These are phyloP conservation scores for Sisyra terminalis DNA, from an alignment of 2,888 invertebrate species.

Conservation along the genomic window DNA sequence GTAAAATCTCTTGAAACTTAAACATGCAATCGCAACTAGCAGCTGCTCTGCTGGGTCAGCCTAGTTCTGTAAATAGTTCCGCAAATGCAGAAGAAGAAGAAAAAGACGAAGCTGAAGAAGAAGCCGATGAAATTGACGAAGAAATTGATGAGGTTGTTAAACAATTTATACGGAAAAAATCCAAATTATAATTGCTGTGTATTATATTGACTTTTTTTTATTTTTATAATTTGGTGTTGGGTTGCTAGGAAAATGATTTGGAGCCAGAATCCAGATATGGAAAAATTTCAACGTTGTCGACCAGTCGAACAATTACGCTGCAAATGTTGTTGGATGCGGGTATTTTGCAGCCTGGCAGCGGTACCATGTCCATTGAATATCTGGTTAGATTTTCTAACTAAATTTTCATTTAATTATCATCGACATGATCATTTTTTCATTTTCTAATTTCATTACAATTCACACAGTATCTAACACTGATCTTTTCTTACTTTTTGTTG, in stretches of 20 bases:
- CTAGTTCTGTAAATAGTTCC: slow-evolving; percentile 21
- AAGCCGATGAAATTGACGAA: slow-evolving; percentile 34
- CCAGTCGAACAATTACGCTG: slow-evolving; percentile 58
- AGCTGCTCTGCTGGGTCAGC: slow-evolving; percentile 27
- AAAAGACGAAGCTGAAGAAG: slow-evolving; percentile 33
- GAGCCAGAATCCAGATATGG: slow-evolving; percentile 4
- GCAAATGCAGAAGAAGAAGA: slow-evolving; percentile 21
- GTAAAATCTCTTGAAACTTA: background rate
- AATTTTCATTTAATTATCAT: slow-evolving; percentile 5
- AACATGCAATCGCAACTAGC: slow-evolving; percentile 27
- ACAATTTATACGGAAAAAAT: slow-evolving; percentile 12
- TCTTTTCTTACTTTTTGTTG: background rate
- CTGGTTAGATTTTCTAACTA: slow-evolving; percentile 36
- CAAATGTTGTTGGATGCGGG: slow-evolving; percentile 75
- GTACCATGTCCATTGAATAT: slow-evolving; percentile 79
- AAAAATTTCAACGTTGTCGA: slow-evolving; percentile 15
- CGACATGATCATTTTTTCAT: background rate
- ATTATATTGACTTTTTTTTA: background rate
- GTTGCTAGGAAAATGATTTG: slow-evolving; percentile 7
- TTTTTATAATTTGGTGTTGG: slow-evolving; percentile 14
- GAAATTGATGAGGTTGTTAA: slow-evolving; percentile 36
- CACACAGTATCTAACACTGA: background rate
- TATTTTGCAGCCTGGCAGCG: slow-evolving; percentile 67
- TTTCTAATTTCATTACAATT: slow-evolving; percentile 5
- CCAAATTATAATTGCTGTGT: slow-evolving; percentile 6